Evolutionary conservation across 2,797 vertebrate species (phyloP), one percentile per base, ranked within the genome.

Genomic region (Esox masquinongy): DNA sequence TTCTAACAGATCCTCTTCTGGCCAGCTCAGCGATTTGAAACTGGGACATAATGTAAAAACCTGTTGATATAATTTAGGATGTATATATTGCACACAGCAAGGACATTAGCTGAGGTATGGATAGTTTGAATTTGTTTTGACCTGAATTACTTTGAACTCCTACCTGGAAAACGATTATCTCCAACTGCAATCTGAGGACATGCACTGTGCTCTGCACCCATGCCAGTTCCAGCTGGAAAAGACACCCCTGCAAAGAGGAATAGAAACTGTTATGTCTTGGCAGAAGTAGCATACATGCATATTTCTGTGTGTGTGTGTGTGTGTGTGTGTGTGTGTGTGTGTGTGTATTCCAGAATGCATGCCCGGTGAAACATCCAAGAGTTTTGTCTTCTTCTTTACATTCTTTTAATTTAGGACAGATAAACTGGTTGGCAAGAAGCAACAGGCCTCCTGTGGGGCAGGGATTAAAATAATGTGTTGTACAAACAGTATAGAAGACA

Each of bases 11-110:
- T 77, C 93, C 95, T 84, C 92, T 94, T 73, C 94, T 95, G 61
- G 95, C 94, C 84, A 96, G 92, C 86, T 94, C 95, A 83, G 95
- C 94, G 82, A 97, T 91, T 81, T 96, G 95, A 84, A 97, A 97
- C 92, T 97, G 96, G 80, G 95, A 95, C 92, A 98, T 96, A 74
- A 97, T 90, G 72, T 97, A 93, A 94, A 96, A 96, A 14, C 96
- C 95, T 96, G 75, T 14, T 77, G 75, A 68, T 78, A 84, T 75
- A 79, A 19, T 47, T 29, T 66, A 16, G 82, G 11, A 12, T 29
- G 47, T 31, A 24, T 51, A 49, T 31, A 66, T 16, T 49, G 76
- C 7, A 43, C n/a, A 59, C 53, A 59, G 8, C 9, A 22, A 22
- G n/a, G 71, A 67, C 11, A 39, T 22, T 9, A 26, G 9, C 36